These are phyloP conservation scores for Sinocyclocheilus anophthalmus DNA, from an alignment of 2,113 vertebrate species.

Conservation along the genomic window DNA sequence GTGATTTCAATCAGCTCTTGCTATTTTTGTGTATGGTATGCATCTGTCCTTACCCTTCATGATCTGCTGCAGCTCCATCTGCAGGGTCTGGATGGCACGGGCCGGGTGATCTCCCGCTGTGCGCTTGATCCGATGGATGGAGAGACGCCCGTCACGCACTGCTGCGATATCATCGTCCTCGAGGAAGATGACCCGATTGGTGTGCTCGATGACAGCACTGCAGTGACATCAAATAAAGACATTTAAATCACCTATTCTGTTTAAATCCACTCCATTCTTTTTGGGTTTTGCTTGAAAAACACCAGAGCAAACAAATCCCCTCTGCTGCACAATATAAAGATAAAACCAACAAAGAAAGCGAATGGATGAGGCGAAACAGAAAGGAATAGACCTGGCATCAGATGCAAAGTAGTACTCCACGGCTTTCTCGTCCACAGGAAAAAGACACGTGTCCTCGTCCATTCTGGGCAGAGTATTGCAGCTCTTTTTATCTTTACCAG, in stretches of 20 bases:
- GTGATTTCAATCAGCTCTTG: background rate
- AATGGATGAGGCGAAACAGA: background rate
- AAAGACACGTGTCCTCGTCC: conserved; percentile 94
- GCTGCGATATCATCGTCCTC: conserved; percentile 97
- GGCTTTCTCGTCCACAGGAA: conserved; percentile 93
- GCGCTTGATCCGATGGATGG: conserved; percentile 96
- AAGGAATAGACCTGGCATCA: conserved; percentile 85
- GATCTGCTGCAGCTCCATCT: conserved; percentile 98
- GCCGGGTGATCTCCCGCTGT: conserved; percentile 88
- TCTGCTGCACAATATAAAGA: background rate
- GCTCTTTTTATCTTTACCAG: conserved; percentile 91
- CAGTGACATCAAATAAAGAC: background rate
- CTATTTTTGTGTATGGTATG: background rate
- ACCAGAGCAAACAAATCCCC: background rate
- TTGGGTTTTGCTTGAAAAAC: background rate
- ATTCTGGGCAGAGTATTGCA: conserved; percentile 81
- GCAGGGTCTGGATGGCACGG: conserved; percentile 92
- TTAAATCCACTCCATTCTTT: background rate
- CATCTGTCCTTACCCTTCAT: conserved; percentile 88
- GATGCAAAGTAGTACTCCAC: conserved; percentile 99
- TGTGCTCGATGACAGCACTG: conserved; percentile 96
- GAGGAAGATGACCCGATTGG: conserved; percentile 95
- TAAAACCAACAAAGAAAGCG: background rate
- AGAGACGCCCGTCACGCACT: conserved; percentile 88
- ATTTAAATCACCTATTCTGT: background rate